Base-by-base conservation (phyloP, 2,797 vertebrate genomes). In the Miichthys miiuy region DNA sequence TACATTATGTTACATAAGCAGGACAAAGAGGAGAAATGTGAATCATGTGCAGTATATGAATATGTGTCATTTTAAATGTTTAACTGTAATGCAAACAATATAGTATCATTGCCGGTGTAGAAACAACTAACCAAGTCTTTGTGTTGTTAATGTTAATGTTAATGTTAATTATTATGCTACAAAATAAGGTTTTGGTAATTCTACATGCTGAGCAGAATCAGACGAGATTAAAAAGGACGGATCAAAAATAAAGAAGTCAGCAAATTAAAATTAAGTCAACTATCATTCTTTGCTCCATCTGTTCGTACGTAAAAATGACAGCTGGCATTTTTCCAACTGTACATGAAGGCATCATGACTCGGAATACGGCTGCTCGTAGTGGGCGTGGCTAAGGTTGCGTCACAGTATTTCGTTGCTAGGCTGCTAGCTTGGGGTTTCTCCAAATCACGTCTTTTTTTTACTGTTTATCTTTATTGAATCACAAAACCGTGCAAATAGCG, bases 361-460 rank as follows among this genome's bases (percentile, higher is more conserved):
- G 20, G 66, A 79, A 83, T 72, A 74, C 68, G 70, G 75, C 69
- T 54, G 50, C 0, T 7, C 7, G 3, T 5, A 34, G 83, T 89
- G 81, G 91, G 91, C 44, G 91, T 84, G 81, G 80, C 42, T 47
- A 75, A 25, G 3, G 12, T 52, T 30, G 61, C 54, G 82, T 72
- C 80, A 84, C 51, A 57, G 51, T 42, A 47, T 65, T 14, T 48
- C 50, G 74, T 79, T 68, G 89, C 81, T 82, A 75, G 5, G 63
- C 42, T 74, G 66, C 47, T 87, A 88, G 87, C 84, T 76, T 2
- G 52, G 16, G 42, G 2, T 23, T 48, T 46, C 34, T 55, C 7
- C 14, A n/a, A 17, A n/a, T 25, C 10, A 8, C 1, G 3, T 30
- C 0, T 51, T 10, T 17, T 11, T 20, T 12, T 38, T 3, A 17